Evolutionary conservation across 2,888 invertebrate genomes (phyloP).

Genomic region (Sphecodes monilicornis): DNA sequence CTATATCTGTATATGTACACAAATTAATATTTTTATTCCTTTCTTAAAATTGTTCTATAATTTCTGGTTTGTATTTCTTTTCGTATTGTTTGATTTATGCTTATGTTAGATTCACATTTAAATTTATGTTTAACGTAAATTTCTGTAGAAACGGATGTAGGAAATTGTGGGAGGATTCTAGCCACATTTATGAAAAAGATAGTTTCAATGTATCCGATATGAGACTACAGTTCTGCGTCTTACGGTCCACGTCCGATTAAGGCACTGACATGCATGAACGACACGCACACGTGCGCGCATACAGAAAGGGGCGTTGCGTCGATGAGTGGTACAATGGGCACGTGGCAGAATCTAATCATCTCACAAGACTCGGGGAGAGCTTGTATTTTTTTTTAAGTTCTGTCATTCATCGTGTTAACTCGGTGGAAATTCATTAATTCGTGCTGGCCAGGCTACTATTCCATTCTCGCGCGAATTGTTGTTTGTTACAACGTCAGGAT

Average conservation of each 20-base stretch:
- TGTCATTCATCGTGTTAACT: slow-evolving; percentile 61
- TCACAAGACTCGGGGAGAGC: slow-evolving; percentile 53
- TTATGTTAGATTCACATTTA: background rate
- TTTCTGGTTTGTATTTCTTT: background rate
- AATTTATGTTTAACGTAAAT: background rate
- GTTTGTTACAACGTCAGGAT: slow-evolving; percentile 11
- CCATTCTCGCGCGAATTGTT: background rate
- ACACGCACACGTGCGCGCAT: slow-evolving; percentile 51
- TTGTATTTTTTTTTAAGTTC: slow-evolving; percentile 56
- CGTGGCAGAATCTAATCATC: slow-evolving; percentile 80
- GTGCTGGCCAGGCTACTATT: slow-evolving; percentile 8
- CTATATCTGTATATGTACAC: background rate
- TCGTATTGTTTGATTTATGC: background rate
- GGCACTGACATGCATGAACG: slow-evolving; percentile 58
- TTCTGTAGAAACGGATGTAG: background rate
- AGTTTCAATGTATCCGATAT: slow-evolving; percentile 20
- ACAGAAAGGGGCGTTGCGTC: slow-evolving; percentile 64
- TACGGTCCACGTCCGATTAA: slow-evolving; percentile 70
- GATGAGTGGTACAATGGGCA: slow-evolving; percentile 74
- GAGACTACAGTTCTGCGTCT: slow-evolving; percentile 72
- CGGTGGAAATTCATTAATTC: slow-evolving; percentile 72
- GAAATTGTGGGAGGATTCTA: background rate
- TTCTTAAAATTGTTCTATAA: background rate
- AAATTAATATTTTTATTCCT: background rate
- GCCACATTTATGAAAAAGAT: background rate